A percentile compares a stretch with the other conserved stretches of the same genome.
Evolutionary conservation across 2,888 invertebrate species (phyloP).

Genomic region (Chrysina gloriosa): DNA sequence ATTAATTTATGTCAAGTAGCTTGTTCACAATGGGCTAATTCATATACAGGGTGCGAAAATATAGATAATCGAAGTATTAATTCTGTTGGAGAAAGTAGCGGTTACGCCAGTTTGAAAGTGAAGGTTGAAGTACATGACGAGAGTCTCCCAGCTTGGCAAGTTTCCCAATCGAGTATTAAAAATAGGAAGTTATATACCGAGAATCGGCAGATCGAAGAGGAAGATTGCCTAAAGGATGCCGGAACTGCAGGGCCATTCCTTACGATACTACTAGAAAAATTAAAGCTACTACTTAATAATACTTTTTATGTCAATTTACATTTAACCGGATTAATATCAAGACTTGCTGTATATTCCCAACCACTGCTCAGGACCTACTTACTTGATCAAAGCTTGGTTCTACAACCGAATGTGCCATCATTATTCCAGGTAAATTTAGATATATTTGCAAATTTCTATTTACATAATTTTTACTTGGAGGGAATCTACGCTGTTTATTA

Average conservation of each 20-base stretch:
- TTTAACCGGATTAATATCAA: constrained; percentile 86
- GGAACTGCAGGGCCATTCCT: constrained; percentile 80
- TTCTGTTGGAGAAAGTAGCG: constrained; percentile 81
- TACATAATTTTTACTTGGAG: too few relatives aligned
- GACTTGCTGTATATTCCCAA: constrained; percentile 89
- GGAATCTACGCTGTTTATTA: too few relatives aligned
- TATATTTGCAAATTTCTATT: too few relatives aligned
- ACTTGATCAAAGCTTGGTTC: constrained; percentile 84
- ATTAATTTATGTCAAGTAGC: constrained; percentile 80
- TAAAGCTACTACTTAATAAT: constrained; percentile 86
- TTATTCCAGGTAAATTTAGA: constrained; percentile 79
- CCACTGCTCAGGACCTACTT: constrained; percentile 89
- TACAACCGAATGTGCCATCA: constrained; percentile 92
- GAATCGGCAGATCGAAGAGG: constrained; percentile 64
- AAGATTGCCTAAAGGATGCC: constrained; percentile 63
- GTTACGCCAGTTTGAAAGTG: constrained; percentile 79
- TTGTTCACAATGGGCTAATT: constrained; percentile 82
- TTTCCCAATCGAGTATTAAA: constrained; percentile 60
- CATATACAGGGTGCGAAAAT: constrained; percentile 75
- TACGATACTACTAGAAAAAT: constrained; percentile 81
- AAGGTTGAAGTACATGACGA: constrained; percentile 66
- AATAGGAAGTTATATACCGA: constrained; percentile 45
- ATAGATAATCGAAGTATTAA: constrained; percentile 71
- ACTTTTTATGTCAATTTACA: constrained; percentile 88
- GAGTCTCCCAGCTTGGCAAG: constrained; percentile 57